Evolutionary conservation across 2,888 invertebrate species (phyloP).

Genomic region (Thalpophila matura): DNA sequence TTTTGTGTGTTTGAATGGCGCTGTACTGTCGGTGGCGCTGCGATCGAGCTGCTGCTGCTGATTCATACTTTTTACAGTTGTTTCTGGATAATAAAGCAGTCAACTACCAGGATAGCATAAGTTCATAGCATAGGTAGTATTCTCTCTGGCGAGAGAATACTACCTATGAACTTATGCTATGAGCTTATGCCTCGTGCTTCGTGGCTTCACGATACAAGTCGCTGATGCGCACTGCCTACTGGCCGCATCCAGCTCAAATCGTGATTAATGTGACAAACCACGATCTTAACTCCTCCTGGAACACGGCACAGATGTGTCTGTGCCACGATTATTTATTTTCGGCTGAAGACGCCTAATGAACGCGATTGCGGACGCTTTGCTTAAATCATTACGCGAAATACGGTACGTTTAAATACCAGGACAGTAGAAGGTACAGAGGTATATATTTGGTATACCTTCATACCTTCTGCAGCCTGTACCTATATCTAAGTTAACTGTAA

Average conservation of each 20-base stretch:
- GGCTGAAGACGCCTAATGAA: slow-evolving; percentile 68
- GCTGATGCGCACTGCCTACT: slow-evolving; percentile 74
- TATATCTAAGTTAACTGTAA: slow-evolving; percentile 30
- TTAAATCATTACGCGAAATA: slow-evolving; percentile 60
- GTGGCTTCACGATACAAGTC: slow-evolving; percentile 65
- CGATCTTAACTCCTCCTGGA: slow-evolving; percentile 74
- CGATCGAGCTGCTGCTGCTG: no score
- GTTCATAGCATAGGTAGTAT: no score
- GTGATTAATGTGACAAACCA: slow-evolving; percentile 81
- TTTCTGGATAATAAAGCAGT: no score
- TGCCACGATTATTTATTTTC: slow-evolving; percentile 72
- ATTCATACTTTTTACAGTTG: no score
- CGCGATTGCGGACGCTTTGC: slow-evolving; percentile 48
- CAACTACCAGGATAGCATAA: no score
- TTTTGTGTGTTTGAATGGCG: no score
- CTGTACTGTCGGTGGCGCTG: no score
- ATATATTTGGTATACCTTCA: slow-evolving; percentile 21
- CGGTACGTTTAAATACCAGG: slow-evolving; percentile 50
- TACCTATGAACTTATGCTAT: no score
- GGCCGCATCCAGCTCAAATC: slow-evolving; percentile 73
- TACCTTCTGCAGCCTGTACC: background rate
- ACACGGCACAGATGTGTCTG: slow-evolving; percentile 62
- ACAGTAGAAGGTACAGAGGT: slow-evolving; percentile 5
- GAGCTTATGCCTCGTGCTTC: slow-evolving; percentile 53
- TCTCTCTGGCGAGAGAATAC: no score